phyloP scores from a whole-genome alignment of 2,797 vertebrate genomes.

The Loris lydekkerianus region DNA sequence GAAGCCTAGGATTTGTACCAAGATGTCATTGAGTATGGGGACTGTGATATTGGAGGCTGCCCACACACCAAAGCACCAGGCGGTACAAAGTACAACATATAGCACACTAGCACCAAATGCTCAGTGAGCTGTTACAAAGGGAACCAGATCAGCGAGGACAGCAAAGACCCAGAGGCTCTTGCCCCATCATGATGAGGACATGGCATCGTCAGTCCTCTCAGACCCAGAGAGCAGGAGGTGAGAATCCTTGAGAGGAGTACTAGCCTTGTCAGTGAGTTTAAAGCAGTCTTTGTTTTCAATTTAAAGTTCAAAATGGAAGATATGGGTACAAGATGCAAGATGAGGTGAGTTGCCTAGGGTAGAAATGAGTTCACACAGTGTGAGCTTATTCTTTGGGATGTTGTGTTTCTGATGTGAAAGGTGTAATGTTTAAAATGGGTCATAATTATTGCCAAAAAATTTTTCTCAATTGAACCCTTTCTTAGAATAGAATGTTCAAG shows the following conservation, averaged over 20 bases:
- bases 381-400: not conserved
- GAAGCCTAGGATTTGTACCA: not conserved
- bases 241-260: constrained; percentile 3
- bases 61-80: not conserved
- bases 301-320: constrained; percentile 16
- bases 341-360: not conserved
- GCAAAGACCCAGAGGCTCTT: not conserved
- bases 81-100: not conserved
- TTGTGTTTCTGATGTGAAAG: not conserved
- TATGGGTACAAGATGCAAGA: not conserved
- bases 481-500: constrained; percentile 44
- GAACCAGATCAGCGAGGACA: not conserved
- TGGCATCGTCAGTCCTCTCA: not conserved
- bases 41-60: not conserved
- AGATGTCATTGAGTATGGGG: not conserved
- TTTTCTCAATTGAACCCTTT: not conserved
- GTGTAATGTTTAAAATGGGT: not conserved
- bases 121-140: not conserved
- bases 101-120: not conserved
- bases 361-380: not conserved
- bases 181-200: not conserved
- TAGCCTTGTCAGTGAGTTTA: not conserved
- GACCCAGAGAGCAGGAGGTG: not conserved
- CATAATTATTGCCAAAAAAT: not conserved
- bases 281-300: not conserved